phyloP scores from a whole-genome alignment of 2,113 vertebrate genomes.

The Dicaeum eximium region DNA sequence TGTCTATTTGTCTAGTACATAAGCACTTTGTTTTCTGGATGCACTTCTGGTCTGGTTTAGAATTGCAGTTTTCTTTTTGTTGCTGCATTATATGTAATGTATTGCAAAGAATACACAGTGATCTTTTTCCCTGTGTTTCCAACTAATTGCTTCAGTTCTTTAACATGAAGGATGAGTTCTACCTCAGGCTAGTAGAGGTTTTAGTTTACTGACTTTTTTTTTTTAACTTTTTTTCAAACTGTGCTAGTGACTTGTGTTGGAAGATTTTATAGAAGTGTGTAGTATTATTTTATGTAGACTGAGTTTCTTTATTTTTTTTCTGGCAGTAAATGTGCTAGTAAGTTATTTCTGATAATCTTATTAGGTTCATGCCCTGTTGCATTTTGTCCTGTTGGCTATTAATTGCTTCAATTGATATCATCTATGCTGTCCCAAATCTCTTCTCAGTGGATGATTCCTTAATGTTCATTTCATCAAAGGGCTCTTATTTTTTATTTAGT shows the following conservation, averaged over 20 bases:
- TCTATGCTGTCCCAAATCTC: neutral
- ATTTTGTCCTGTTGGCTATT: neutral
- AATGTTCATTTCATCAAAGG: neutral
- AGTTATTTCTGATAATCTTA: neutral
- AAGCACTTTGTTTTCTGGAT: neutral
- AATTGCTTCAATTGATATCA: neutral
- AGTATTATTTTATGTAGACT: neutral
- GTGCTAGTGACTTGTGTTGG: neutral
- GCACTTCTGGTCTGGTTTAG: neutral
- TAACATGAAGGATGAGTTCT: neutral
- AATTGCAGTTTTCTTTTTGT: neutral
- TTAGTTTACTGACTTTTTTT: neutral
- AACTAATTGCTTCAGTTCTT: neutral
- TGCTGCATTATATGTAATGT: neutral
- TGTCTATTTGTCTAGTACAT: neutral
- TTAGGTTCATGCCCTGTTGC: neutral
- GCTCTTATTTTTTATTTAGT: neutral
- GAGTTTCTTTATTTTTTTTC: neutral
- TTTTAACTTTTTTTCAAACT: neutral
- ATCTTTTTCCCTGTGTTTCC: neutral
- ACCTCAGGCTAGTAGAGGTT: neutral
- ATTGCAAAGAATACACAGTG: neutral
- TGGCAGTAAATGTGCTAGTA: neutral
- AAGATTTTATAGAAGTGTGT: neutral
- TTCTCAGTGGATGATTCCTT: neutral